Conservation (phyloP, 2,888 invertebrate genomes). For the Anthophora plumipes region DNA sequence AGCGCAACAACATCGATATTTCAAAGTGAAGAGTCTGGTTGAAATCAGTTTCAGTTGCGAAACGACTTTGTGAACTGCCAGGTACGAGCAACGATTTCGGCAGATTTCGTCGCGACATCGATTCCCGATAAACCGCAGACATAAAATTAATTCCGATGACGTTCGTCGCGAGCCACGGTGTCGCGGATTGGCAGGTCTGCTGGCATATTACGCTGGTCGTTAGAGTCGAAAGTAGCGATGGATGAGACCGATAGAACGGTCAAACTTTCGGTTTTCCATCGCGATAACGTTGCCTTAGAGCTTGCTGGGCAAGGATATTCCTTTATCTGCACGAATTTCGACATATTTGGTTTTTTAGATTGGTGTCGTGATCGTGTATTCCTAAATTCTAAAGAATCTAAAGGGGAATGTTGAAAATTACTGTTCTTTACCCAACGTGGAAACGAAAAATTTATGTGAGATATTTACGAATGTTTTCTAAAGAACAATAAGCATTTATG, state of each 20-base stretch:
- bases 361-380: not conserved
- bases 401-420: too few relatives aligned
- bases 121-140: conserved; percentile 54
- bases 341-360: not conserved
- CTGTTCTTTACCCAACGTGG: too few relatives aligned
- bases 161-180: conserved; percentile 18
- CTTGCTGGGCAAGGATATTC: not conserved
- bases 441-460: too few relatives aligned
- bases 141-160: conserved; percentile 57
- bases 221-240: conserved; percentile 1
- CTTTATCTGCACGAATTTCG: not conserved
- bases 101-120: conserved; percentile 40
- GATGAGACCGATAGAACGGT: conserved; percentile 12
- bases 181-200: conserved; percentile 5
- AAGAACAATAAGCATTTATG: too few relatives aligned
- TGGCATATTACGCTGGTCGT: not conserved
- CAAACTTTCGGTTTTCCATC: conserved; percentile 14
- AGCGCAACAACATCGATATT: not conserved
- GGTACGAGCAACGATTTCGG: conserved; percentile 35
- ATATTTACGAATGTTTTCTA: too few relatives aligned
- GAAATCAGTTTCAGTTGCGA: not conserved
- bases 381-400: too few relatives aligned
- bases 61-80: conserved; percentile 17
- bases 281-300: not conserved
- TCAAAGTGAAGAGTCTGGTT: not conserved